A percentile compares a stretch with the other conserved stretches of the same genome.
These are phyloP conservation scores for Lota lota DNA, from an alignment of 2,113 vertebrate species.

Conservation along the genomic window DNA sequence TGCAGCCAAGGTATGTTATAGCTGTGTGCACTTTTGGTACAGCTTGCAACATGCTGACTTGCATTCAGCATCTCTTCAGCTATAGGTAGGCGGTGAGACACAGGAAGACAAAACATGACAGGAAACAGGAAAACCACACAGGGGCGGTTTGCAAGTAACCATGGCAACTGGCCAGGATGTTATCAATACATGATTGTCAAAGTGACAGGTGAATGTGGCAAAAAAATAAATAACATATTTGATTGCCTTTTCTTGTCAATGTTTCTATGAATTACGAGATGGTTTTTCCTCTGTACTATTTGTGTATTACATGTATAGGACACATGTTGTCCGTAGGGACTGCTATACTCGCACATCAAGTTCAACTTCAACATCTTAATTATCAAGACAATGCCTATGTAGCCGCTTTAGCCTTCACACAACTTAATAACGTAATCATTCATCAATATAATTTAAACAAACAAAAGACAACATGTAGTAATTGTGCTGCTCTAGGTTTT, in stretches of 20 bases:
- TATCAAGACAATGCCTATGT: too few relatives aligned
- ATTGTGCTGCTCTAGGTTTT: too few relatives aligned
- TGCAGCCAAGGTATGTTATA: too few relatives aligned
- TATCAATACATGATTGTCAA: slow-evolving; percentile 32
- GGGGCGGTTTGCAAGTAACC: slow-evolving; percentile 53
- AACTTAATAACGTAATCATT: too few relatives aligned
- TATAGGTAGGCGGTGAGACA: slow-evolving; percentile 3
- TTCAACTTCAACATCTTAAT: too few relatives aligned
- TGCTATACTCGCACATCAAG: too few relatives aligned
- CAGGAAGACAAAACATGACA: slow-evolving; percentile 44
- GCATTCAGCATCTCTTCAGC: background rate
- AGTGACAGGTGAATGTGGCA: slow-evolving; percentile 35
- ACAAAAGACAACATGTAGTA: too few relatives aligned
- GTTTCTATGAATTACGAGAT: background rate
- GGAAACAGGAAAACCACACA: slow-evolving; percentile 82
- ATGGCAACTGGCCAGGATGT: slow-evolving; percentile 71
- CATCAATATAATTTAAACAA: too few relatives aligned
- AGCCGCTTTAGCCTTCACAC: too few relatives aligned
- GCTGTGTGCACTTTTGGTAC: too few relatives aligned
- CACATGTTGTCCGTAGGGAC: background rate
- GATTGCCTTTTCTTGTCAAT: background rate
- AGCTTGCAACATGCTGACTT: background rate
- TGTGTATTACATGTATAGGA: background rate
- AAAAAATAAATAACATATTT: slow-evolving; percentile 3
- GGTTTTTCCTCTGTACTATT: too few relatives aligned